phyloP scores from a whole-genome alignment of 2,797 vertebrate genomes.

The Ctenopoma kingsleyae region DNA sequence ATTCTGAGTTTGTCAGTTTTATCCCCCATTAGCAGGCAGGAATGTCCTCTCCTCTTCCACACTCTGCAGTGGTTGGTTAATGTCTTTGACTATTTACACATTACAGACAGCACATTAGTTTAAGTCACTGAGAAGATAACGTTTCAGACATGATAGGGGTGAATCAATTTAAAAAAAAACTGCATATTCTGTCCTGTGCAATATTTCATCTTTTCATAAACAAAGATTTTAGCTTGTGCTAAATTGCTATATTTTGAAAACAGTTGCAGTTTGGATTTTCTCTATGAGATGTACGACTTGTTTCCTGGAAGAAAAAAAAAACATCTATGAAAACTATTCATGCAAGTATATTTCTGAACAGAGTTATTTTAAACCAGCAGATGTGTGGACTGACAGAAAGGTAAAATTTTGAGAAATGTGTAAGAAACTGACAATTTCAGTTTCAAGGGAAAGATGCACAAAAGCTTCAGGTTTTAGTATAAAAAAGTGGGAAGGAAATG shows the following conservation, averaged over 20 bases:
- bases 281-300: background rate
- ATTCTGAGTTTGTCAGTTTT: constrained; percentile 75
- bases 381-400: background rate
- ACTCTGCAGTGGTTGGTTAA: constrained; percentile 49
- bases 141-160: constrained; percentile 50
- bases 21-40: constrained; percentile 77
- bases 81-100: constrained; percentile 62
- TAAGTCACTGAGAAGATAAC: constrained; percentile 51
- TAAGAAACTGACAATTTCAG: background rate
- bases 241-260: background rate
- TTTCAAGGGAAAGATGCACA: constrained; percentile 1
- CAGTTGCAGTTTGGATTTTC: constrained; percentile 12
- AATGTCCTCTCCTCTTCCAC: constrained; percentile 69
- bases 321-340: background rate
- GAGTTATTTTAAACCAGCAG: background rate
- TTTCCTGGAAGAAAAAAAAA: background rate
- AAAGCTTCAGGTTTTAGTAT: too few relatives aligned
- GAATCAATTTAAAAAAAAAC: constrained; percentile 25
- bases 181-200: constrained; percentile 8
- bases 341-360: background rate
- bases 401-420: background rate
- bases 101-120: constrained; percentile 68
- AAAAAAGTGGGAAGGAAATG: background rate
- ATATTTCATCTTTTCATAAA: constrained; percentile 29
- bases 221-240: background rate